Evolutionary conservation across 2,888 invertebrate species (phyloP).

Genomic region (Artemia sp.): DNA sequence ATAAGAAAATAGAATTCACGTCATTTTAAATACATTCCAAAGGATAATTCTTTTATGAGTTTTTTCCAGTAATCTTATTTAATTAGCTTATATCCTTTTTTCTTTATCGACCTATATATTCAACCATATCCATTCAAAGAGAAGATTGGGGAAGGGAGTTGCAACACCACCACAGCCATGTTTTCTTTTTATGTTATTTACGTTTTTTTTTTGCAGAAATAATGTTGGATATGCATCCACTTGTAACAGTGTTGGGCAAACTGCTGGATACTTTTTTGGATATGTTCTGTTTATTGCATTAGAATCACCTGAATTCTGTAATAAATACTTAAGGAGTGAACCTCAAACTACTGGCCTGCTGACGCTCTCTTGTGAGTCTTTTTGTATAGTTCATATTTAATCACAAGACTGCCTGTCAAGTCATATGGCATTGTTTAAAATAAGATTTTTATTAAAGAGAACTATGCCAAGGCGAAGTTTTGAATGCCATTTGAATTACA

Average conservation of each 20-base stretch:
- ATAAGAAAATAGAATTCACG: too few relatives aligned
- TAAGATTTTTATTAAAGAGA: not conserved
- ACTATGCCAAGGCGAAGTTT: not conserved
- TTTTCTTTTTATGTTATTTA: too few relatives aligned
- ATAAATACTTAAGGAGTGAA: slow-evolving; percentile 60
- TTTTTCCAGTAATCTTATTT: too few relatives aligned
- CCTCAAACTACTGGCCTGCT: slow-evolving; percentile 54
- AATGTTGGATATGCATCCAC: slow-evolving; percentile 98
- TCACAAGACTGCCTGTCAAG: too few relatives aligned
- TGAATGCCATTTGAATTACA: not conserved
- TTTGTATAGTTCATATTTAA: not conserved
- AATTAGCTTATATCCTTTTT: too few relatives aligned
- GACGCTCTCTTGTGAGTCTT: slow-evolving; percentile 41
- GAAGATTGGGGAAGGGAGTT: too few relatives aligned
- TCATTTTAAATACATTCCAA: too few relatives aligned
- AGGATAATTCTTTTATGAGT: too few relatives aligned
- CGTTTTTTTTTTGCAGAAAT: slow-evolving; percentile 37
- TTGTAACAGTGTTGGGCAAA: slow-evolving; percentile 96
- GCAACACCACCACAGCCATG: too few relatives aligned
- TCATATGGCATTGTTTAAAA: not conserved
- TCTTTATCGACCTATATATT: too few relatives aligned
- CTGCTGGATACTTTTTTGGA: slow-evolving; percentile 88
- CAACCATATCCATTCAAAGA: too few relatives aligned
- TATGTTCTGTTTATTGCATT: slow-evolving; percentile 90
- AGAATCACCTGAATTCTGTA: slow-evolving; percentile 90